Evolutionary conservation across 2,113 vertebrate species (phyloP).

Genomic region (Peromyscus leucopus): DNA sequence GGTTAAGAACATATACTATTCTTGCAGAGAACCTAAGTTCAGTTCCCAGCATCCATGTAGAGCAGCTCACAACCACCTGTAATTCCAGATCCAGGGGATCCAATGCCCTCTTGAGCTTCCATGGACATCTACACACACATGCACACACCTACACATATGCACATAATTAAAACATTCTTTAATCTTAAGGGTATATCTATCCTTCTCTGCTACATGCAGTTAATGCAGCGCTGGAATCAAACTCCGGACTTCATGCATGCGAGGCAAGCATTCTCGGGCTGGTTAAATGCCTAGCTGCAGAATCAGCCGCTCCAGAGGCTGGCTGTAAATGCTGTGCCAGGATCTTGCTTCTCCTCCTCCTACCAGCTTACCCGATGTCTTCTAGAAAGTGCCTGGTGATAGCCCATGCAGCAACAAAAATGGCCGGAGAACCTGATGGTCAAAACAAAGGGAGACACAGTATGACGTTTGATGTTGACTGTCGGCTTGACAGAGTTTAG

Average conservation of each 20-base stretch:
- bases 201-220: neutral
- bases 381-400: slow-evolving; percentile 92
- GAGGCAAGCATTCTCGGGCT: too few relatives aligned
- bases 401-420: slow-evolving; percentile 91
- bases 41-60: neutral
- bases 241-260: neutral
- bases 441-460: slow-evolving; percentile 25
- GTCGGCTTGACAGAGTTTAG: neutral
- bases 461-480: neutral
- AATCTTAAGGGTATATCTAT: neutral
- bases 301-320: neutral
- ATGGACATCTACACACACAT: neutral
- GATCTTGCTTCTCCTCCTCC: neutral
- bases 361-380: slow-evolving; percentile 91
- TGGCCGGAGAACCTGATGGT: slow-evolving; percentile 89
- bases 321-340: neutral
- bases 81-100: neutral
- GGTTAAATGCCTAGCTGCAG: neutral
- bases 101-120: too few relatives aligned
- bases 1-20: neutral
- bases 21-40: neutral
- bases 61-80: neutral
- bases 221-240: neutral
- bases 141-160: neutral
- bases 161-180: neutral